Evolutionary conservation across 2,797 vertebrate species (phyloP).

Genomic region (Staurois parvus): DNA sequence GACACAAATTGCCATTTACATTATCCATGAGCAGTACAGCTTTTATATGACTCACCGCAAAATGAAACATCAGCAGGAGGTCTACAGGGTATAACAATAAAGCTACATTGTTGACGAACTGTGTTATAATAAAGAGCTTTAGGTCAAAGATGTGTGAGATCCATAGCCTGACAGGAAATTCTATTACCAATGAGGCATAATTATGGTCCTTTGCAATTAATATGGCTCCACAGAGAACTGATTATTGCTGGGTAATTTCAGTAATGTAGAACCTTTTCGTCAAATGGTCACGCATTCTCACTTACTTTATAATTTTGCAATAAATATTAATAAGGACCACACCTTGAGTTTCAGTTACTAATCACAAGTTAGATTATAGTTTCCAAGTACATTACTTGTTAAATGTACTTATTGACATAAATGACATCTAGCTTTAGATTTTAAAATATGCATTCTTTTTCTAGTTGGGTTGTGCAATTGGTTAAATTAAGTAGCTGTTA

Average conservation of each 20-base stretch:
- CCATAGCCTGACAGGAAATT: conserved; percentile 27
- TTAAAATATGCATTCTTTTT: background rate
- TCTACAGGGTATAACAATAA: conserved; percentile 28
- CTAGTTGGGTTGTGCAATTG: background rate
- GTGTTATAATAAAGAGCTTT: conserved; percentile 21
- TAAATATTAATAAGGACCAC: conserved; percentile 9
- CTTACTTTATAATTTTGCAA: background rate
- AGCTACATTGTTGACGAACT: conserved; percentile 22
- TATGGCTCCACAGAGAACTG: conserved; percentile 27
- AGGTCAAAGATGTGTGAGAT: conserved; percentile 44
- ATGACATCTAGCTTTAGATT: background rate
- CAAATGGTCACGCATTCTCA: conserved; percentile 3
- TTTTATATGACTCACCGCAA: conserved; percentile 45
- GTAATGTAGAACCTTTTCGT: conserved; percentile 20
- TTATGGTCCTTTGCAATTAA: conserved; percentile 31
- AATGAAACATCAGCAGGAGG: conserved; percentile 40
- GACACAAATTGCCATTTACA: conserved; percentile 47
- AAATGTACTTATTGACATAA: background rate
- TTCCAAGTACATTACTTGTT: background rate
- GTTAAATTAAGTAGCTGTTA: background rate
- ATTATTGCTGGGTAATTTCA: conserved; percentile 23
- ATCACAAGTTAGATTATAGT: background rate
- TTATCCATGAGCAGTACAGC: conserved; percentile 27
- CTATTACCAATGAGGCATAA: conserved; percentile 36
- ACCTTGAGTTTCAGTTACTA: conserved; percentile 1